These are phyloP conservation scores for Protomyctophum bolini DNA, from an alignment of 2,113 vertebrate genomes.

Conservation along the genomic window DNA sequence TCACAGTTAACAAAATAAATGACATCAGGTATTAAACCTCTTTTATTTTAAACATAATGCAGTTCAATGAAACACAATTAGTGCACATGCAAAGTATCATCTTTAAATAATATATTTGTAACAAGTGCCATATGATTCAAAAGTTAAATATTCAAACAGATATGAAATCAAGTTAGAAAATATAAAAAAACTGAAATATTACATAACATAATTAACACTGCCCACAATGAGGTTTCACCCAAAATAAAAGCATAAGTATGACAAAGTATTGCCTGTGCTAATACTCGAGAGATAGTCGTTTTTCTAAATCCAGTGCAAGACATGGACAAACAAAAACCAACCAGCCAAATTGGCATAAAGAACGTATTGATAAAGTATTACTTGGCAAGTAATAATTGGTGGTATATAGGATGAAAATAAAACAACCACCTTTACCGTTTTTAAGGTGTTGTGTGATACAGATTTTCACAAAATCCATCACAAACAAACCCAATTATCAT, in stretches of 20 bases:
- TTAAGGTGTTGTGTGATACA: constrained; percentile 64
- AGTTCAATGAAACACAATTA: constrained; percentile 76
- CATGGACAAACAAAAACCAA: constrained; percentile 31
- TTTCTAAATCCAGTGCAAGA: constrained; percentile 57
- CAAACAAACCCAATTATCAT: constrained; percentile 26
- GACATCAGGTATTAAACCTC: constrained; percentile 63
- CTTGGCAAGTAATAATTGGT: constrained; percentile 19
- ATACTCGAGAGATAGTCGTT: constrained; percentile 43
- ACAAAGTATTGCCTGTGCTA: constrained; percentile 47
- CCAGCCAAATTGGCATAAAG: too few species aligned
- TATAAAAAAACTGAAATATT: constrained; percentile 51
- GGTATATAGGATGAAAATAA: constrained; percentile 24
- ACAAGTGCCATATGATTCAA: constrained; percentile 64
- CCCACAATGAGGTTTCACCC: constrained; percentile 69
- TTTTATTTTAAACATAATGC: constrained; percentile 79
- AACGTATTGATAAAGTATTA: background rate
- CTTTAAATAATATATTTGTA: constrained; percentile 72
- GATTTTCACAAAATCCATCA: constrained; percentile 40
- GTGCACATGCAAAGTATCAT: constrained; percentile 79
- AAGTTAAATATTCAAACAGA: constrained; percentile 68
- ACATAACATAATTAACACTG: constrained; percentile 63
- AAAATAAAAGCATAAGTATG: constrained; percentile 56
- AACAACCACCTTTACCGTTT: constrained; percentile 35
- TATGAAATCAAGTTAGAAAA: constrained; percentile 65
- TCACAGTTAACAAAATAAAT: background rate